Evolutionary conservation across 2,888 invertebrate species (phyloP), one percentile per base, ranked within the genome.

Genomic region (Cordilura impudica): DNA sequence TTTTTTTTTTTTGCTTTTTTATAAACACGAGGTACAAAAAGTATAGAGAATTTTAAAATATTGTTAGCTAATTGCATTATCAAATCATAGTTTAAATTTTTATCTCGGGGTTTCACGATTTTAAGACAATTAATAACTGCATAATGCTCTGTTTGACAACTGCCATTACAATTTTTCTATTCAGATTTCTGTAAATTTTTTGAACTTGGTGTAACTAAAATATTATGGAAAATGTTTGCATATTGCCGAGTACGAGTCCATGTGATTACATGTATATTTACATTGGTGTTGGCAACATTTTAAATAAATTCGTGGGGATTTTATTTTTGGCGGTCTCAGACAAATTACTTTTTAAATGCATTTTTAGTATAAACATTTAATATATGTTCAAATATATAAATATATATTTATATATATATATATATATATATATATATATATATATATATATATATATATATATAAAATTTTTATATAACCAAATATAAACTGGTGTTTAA

Each of bases 311-410:
- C 86, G 84, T 88, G 82, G 83, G 85, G 87, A 85, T 88, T 87
- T 88, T 83, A 82, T 82, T 78, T 83, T 82, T 82, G 81, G 81
- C 82, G 82, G 81, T 83, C 83, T 83, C 85, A 88, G 87, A 87
- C 88, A 87, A 87, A 87, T 87, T 87, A 88, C 88, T 86, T 87
- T 87, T 87, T 87, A 86, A 87, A 88, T 87, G 87, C 87, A 88
- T 84, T 85, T 86, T 87, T 76, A 77, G 76, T 77, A 76, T 80
- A 72, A 77, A 77, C 80, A 80, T 80, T 76, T 77, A 77, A 80
- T 73, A 80, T 73, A 66, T 63, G 43, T 65, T 53, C 31, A 14
- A 2, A 47, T 4, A 21, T 12, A 58, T 19, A 12, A 12, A 49
- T 12, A 18, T 21, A 18, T 47, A 23, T 26, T 45, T 45, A 75